Conservation (phyloP, 2,888 invertebrate species). For the Noctua comes region DNA sequence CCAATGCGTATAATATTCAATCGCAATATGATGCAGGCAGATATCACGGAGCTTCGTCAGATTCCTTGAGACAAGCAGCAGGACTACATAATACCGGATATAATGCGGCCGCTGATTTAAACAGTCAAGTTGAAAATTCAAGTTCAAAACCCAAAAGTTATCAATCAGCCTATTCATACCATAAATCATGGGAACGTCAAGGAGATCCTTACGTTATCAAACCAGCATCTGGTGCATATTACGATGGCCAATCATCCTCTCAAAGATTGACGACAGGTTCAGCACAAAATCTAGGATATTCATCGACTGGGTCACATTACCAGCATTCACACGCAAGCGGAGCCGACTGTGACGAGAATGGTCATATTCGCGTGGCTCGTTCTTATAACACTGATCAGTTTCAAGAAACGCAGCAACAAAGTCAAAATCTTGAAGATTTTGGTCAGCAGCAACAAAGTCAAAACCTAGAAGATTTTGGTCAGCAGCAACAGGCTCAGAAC, state of each 20-base stretch:
- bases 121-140: conserved; percentile 71
- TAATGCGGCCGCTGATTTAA: conserved; percentile 60
- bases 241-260: conserved; percentile 72
- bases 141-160: conserved; percentile 84
- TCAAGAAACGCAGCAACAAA: conserved; percentile 66
- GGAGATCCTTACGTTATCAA: conserved; percentile 87
- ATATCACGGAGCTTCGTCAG: conserved; percentile 57
- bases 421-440: conserved; percentile 62
- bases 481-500: conserved; percentile 31
- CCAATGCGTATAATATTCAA: conserved; percentile 64
- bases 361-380: conserved; percentile 79
- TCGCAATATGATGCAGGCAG: conserved; percentile 63
- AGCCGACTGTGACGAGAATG: conserved; percentile 78
- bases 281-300: conserved; percentile 71
- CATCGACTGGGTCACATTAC: conserved; percentile 75
- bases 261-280: conserved; percentile 75
- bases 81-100: conserved; percentile 41
- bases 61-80: conserved; percentile 58
- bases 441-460: conserved; percentile 60
- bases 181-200: conserved; percentile 88
- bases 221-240: conserved; percentile 74
- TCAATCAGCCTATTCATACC: conserved; percentile 88
- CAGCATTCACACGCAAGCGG: conserved; percentile 70
- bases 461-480: conserved; percentile 29
- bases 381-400: conserved; percentile 72